These are phyloP conservation scores for Telmatherina bonti DNA, from an alignment of 2,797 vertebrate genomes.

Conservation along the genomic window DNA sequence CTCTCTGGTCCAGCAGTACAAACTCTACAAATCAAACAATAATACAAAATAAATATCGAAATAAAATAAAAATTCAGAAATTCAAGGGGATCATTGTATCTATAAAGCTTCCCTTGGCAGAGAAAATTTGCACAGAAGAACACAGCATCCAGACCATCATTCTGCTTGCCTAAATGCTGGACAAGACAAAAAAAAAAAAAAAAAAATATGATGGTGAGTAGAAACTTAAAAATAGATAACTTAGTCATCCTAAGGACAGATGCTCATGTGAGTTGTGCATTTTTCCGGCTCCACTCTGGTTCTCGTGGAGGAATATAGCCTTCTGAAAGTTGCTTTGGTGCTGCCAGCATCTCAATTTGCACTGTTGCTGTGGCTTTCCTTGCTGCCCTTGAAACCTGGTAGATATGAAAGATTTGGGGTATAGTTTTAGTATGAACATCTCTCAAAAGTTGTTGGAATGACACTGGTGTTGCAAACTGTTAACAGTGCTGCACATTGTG, in stretches of 20 bases:
- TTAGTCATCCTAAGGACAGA: background rate
- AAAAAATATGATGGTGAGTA: too few species aligned
- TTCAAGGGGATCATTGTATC: too few species aligned
- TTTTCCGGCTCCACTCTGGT: constrained; percentile 60
- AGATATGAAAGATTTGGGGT: background rate
- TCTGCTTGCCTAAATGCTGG: too few species aligned
- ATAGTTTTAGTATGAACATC: background rate
- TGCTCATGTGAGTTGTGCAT: background rate
- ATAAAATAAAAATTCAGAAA: too few species aligned
- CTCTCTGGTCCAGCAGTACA: too few species aligned
- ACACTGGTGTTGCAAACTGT: background rate
- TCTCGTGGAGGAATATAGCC: constrained; percentile 67
- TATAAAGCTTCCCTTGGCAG: too few species aligned
- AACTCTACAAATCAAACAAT: too few species aligned
- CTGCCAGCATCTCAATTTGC: constrained; percentile 75
- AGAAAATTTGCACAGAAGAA: too few species aligned
- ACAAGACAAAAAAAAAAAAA: too few species aligned
- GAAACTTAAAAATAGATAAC: background rate
- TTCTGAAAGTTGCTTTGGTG: constrained; percentile 68
- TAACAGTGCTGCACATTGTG: too few species aligned
- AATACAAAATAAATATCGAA: too few species aligned
- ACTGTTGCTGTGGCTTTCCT: constrained; percentile 58
- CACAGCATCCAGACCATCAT: too few species aligned
- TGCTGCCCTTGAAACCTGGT: constrained; percentile 77
- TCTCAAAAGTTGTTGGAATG: background rate